Evolutionary conservation across 2,797 vertebrate genomes (phyloP), one percentile per base, ranked within the genome.

Genomic region (Lepus townsendii): DNA sequence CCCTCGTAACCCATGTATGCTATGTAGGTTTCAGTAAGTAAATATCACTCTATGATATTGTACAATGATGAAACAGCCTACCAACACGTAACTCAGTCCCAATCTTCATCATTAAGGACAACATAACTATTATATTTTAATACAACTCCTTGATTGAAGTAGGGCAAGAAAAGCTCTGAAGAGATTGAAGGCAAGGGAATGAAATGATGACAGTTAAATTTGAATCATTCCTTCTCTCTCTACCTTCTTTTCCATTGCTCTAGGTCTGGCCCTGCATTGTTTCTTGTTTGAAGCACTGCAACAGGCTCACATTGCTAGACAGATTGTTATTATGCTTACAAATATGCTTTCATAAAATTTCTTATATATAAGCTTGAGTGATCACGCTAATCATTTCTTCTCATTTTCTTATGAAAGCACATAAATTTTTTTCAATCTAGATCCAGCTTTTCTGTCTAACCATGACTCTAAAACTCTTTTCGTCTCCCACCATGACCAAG

Each of bases 181-280:
- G 65, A 54, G 35, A 12, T 11, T 14, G 52, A 78, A 91, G 13
- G 3, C 20, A 93, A 87, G 3, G 0, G 20, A 66, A 26, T 73
- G 13, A 71, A 83, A 68, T 90, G 38, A 54, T 77, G 42, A 84
- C 78, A 85, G 32, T 17, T 63, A 87, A 54, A 71, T 80, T 94
- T 76, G 17, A 75, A 50, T 87, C 3, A 16, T 35, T 42, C 16
- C 10, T 27, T 90, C 82, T 1, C 7, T 85, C 27, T 47, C 54
- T 13, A 5, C 68, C 13, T 90, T 72, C 19, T 91, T 38, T 57
- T 2, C 8, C 54, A 35, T 22, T 72, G 22, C 38, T 69, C 9
- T 24, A 57, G 4, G 22, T 26, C 32, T 22, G 24, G 20, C 13
- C 54, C 54, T 93, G 92, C 14, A 14, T 77, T 77, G 38, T 66